Base-by-base conservation (phyloP, 2,888 invertebrate genomes). In the Lycocerus yunnanus region DNA sequence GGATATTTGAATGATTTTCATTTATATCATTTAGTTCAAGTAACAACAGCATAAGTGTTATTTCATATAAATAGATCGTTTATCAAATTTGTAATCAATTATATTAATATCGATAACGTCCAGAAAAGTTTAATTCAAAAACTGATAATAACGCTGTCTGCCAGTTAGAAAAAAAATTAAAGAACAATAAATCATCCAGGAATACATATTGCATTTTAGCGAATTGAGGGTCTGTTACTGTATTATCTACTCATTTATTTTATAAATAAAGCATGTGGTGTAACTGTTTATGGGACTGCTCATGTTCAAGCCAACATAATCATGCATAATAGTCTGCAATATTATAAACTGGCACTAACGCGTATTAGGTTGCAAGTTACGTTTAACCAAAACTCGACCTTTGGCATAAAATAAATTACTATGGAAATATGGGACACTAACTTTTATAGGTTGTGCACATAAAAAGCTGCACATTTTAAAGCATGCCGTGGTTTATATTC, bases 391-490 rank as follows among this genome's bases (percentile, higher is more conserved):
- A 71, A 20, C 18, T 66, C 69, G 63, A 67, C 71, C 69, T 69
- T 74, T 75, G 69, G 70, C 75, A 70, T 80, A 78, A 79, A 82
- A 78, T 76, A 78, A 79, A 79, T 79, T 81, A 77, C 75, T 71
- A 80, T 76, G 80, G 80, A 82, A 83, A 83, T 84, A 83, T 82
- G 79, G 78, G 78, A 74, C 83, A 81, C 82, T 81, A 82, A 82
- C 81, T 80, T 83, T 84, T 83, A 84, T 83, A 83, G 81, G 79
- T 82, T 83, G 83, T 83, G 81, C 83, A 82, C 81, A 81, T 61
- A 18, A 15, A 18, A 58, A 79, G 75, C 78, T 78, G 78, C 78
- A 76, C 76, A 76, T 79, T 80, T 79, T 78, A 77, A n/a, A 79
- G 78, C 76, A 76, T 72, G 70, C 58, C 75, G 70, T 59, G 69